Evolutionary conservation across 2,113 vertebrate species (phyloP), one percentile per base, ranked within the genome.

Genomic region (Nycticebus coucang): DNA sequence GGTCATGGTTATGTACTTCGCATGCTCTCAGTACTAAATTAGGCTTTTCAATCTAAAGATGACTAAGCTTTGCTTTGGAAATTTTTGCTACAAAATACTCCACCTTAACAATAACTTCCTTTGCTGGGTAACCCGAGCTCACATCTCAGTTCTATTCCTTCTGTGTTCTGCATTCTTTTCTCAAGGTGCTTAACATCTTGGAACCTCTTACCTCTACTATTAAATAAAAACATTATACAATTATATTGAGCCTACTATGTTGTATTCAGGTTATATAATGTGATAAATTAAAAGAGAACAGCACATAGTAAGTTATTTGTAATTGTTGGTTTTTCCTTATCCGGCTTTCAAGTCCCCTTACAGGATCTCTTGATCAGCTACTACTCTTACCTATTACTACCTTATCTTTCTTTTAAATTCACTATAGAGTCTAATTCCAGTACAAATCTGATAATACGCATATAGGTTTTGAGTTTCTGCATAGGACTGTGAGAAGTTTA

Each of bases 401-500:
- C 55, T 53, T 72, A 37, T 30, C 41, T 85, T 86, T 78, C 6
- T 90, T 93, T 85, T 74, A 82, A 93, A 89, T 77, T 71, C 45
- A 71, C 21, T 33, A 72, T 4, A 69, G 15, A 55, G 6, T 69
- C 50, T 96, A 26, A 53, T 91, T 33, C 28, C 30, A 94, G 50
- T 22, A 83, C 7, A 92, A 94, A 90, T 21, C 8, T 81, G 59
- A 85, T 91, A 59, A 84, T 69, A 87, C 7, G 3, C 28, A 95
- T 83, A 83, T 74, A 1, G 28, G 26, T 84, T 84, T 64, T 89
- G 69, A 24, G 28, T 17, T 33, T 92, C 60, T 60, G 4, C 17
- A 71, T 15, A 78, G 1, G 8, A 35, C n/a, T 95, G 11, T 86
- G n/a, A 94, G 17, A 15, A 9, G 62, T 93, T 79, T 95, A 68